Evolutionary conservation across 2,797 vertebrate genomes (phyloP), one percentile per base, ranked within the genome.

Genomic region (Tympanoctomys barrerae): DNA sequence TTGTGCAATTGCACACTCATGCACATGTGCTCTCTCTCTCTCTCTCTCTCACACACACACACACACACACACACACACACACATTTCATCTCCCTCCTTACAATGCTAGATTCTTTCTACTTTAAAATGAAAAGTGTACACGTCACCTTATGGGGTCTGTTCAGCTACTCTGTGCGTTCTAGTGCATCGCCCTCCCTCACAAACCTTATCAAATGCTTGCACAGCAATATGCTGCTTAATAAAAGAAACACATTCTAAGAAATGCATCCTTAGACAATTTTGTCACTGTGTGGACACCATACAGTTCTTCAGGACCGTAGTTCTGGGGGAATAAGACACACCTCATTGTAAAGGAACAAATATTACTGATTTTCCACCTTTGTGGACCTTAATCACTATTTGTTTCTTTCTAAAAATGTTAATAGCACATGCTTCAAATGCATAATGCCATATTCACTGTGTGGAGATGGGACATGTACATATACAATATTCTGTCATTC

Each of bases 1-100:
- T 5, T 8, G 2, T 12, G 16, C 7, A 31, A 33, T 7, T 13
- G 11, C 11, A 28, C 3, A 0, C 1, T 2, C 2, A 1, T 33
- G 33, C 49, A 57, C 6, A 9, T 6, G 5, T 42, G 42, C 4
- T 42, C 42, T 42, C 42, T 42, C 42, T 42, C 42, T 42, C 42
- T 42, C 42, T 42, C 42, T 42, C 42, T 42, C 42, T 42, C 39
- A 36, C 49, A 46, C n/a, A 54, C 57, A 54, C 10, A 33, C 19
- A 5, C 26, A 8, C 10, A 33, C 19, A 5, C 26, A 8, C 39
- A 36, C 49, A 46, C n/a, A 54, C 57, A 54, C 10, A 33, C 19
- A 5, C 26, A 8, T 64, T 49, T 77, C 31, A n/a, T 5, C n/a
- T 19, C 2, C 46, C 24, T 14, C 33, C 36, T 5, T 26, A 59